phyloP scores from a whole-genome alignment of 2,888 invertebrate species.

The Tachystola acroxantha region DNA sequence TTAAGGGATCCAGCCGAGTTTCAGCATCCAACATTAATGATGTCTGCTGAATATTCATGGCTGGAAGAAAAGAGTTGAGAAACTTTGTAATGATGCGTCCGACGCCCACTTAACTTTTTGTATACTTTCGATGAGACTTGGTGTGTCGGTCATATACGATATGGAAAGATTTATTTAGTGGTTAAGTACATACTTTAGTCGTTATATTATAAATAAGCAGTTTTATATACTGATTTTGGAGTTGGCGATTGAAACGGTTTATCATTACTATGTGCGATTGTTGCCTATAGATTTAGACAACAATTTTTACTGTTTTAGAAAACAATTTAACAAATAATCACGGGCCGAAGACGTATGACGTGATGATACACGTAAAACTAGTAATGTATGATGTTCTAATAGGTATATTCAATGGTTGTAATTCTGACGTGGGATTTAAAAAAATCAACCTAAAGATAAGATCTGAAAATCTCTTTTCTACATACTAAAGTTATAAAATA shows the following conservation, averaged over 20 bases:
- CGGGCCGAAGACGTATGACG: too few relatives aligned
- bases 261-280: background rate
- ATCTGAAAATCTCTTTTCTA: too few relatives aligned
- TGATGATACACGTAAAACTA: too few relatives aligned
- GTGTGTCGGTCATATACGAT: background rate
- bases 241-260: background rate
- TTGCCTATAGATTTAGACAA: too few relatives aligned
- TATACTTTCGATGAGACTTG: background rate
- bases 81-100: conserved; percentile 13
- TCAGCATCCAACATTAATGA: conserved; percentile 19
- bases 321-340: too few relatives aligned
- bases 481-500: too few relatives aligned
- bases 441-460: too few relatives aligned
- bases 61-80: conserved; percentile 13
- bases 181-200: background rate
- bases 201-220: background rate
- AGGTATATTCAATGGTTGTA: too few relatives aligned
- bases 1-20: conserved; percentile 12
- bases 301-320: too few relatives aligned
- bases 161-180: background rate
- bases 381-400: too few relatives aligned
- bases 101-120: background rate
- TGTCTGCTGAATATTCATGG: conserved; percentile 19
- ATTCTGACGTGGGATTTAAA: too few relatives aligned
- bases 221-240: background rate